Evolutionary conservation across 2,888 invertebrate genomes (phyloP), one percentile per base, ranked within the genome.

Genomic region (Cephus nigrinus): DNA sequence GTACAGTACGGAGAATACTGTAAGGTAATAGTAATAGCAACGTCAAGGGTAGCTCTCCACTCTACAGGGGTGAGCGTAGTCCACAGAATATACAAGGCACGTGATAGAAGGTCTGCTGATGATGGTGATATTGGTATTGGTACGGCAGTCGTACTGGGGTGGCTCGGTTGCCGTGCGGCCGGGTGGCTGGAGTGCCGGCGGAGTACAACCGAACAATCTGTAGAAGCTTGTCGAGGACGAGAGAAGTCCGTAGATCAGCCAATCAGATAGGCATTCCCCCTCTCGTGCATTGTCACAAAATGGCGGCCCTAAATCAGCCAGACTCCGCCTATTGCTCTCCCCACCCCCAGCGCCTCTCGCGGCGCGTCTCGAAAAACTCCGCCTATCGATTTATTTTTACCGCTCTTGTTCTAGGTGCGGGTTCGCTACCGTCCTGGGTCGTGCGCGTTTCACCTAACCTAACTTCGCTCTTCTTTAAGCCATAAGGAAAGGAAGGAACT

Each of bases 301-400:
- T 91, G 91, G 91, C 91, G 91, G 89, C 90, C 87, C 88, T 91
- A 91, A 91, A 91, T 91, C 91, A 91, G 90, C 84, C 82, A 82
- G 90, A 89, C 91, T 91, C 91, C 91, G 91, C 91, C 91, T 89
- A 90, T 88, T 84, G 85, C 86, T 82, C 82, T 83, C 84, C 86
- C 85, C 81, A 80, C 78, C 79, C 33, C 36, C 75, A 84, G 87
- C 86, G 87, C 86, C 87, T 85, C 86, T 84, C 86, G 85, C 86
- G 87, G 87, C 86, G 85, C 88, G 84, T 85, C 86, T 82, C 86
- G 90, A 91, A 91, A 91, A 91, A 91, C 91, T 91, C 91, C 91
- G 91, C 91, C 91, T 91, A 91, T 91, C 90, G 91, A 91, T 91
- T 91, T 89, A 89, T 91, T 91, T 91, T 91, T 91, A 89, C 86